A percentile compares a stretch with the other conserved stretches of the same genome.
Conservation (phyloP, 2,113 vertebrate species). For the Neotoma lepida region DNA sequence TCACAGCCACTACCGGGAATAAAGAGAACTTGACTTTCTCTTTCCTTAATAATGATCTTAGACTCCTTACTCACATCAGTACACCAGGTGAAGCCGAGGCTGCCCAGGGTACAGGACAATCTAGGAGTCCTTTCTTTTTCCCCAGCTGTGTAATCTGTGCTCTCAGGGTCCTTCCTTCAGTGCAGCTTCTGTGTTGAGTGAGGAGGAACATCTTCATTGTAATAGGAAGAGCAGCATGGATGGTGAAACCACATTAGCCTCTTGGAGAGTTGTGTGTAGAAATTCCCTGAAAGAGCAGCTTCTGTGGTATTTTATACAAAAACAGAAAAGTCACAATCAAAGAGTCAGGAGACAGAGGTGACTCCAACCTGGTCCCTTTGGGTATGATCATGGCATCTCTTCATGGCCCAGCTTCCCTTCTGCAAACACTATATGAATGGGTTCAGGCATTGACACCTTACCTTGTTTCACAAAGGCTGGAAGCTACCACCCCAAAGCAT, state of each 20-base stretch:
- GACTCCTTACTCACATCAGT: not conserved
- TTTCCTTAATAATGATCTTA: conserved; percentile 53
- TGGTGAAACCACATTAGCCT: not conserved
- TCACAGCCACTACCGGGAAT: conserved; percentile 1
- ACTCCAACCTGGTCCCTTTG: not conserved
- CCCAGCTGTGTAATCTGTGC: not conserved
- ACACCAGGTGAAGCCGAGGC: not conserved
- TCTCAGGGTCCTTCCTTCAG: not conserved
- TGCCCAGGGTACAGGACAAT: not conserved
- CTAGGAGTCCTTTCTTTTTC: not conserved
- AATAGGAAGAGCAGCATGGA: not conserved
- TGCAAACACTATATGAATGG: not conserved
- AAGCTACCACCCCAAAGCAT: not conserved
- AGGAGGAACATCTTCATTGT: conserved; percentile 23
- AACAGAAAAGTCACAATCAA: not conserved
- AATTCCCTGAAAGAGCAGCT: not conserved
- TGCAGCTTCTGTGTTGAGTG: not conserved
- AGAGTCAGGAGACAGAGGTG: not conserved
- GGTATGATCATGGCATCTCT: not conserved
- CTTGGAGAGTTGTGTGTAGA: not conserved
- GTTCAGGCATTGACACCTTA: not conserved
- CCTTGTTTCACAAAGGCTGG: not conserved
- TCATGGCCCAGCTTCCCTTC: not conserved
- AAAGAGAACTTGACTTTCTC: conserved; percentile 20
- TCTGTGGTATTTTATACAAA: not conserved